Evolutionary conservation across 2,113 vertebrate genomes (phyloP).

Genomic region (Sinosuthora webbiana): DNA sequence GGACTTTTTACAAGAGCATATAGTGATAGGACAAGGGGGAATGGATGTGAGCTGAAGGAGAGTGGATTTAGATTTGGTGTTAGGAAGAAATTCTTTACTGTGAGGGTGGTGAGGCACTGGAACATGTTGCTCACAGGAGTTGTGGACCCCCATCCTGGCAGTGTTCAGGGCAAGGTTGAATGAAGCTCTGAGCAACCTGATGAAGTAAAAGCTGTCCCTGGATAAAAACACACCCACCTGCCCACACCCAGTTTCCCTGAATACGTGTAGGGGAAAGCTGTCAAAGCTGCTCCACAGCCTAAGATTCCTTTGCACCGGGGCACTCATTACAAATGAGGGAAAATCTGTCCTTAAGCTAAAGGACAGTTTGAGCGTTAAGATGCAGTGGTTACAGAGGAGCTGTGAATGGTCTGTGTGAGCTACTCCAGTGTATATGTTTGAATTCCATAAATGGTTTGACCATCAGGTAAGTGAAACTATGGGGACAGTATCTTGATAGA

Average conservation of each 20-base stretch:
- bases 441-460: background rate
- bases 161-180: background rate
- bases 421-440: background rate
- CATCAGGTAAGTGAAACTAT: background rate
- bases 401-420: background rate
- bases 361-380: background rate
- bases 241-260: background rate
- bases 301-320: background rate
- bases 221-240: background rate
- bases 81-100: background rate
- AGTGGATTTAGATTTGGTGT: background rate
- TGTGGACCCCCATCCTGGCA: background rate
- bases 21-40: background rate
- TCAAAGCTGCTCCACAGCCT: background rate
- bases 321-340: background rate
- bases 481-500: background rate
- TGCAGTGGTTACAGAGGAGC: background rate
- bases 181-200: background rate
- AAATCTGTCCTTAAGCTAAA: background rate
- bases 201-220: background rate
- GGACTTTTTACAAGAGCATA: background rate
- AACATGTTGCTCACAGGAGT: background rate
- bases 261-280: background rate
- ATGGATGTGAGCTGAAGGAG: background rate
- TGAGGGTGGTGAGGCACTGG: background rate